Percentiles rank a stretch among this genome's conserved stretches.
These are phyloP conservation scores for Gastrophysa polygoni DNA, from an alignment of 2,888 invertebrate species.

Conservation along the genomic window DNA sequence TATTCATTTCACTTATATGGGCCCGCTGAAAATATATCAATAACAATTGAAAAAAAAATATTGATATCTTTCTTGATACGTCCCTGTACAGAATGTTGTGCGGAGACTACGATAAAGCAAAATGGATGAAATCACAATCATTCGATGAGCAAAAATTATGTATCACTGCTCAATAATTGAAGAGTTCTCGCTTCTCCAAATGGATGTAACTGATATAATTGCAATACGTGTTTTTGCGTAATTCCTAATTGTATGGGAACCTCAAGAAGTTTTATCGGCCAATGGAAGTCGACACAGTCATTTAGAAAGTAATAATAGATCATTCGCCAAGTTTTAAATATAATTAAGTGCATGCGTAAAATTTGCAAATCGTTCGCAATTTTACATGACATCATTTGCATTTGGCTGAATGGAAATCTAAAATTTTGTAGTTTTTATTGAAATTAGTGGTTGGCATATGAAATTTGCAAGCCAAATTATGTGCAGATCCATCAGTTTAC, in stretches of 20 bases:
- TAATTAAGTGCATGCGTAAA: conserved; percentile 53
- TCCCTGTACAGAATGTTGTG: conserved; percentile 19
- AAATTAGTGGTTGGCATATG: conserved; percentile 44
- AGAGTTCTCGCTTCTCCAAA: conserved; percentile 38
- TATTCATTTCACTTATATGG: too few species aligned
- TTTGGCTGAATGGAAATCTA: conserved; percentile 51
- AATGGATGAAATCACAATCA: conserved; percentile 38
- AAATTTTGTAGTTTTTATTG: conserved; percentile 48
- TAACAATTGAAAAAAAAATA: too few species aligned
- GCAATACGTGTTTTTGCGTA: conserved; percentile 44
- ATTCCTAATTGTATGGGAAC: conserved; percentile 47
- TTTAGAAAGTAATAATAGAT: conserved; percentile 53
- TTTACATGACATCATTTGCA: conserved; percentile 52
- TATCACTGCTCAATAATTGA: conserved; percentile 45
- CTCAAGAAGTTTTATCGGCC: conserved; percentile 42
- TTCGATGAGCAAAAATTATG: conserved; percentile 43
- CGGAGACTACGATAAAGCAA: conserved; percentile 30
- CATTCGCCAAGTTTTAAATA: conserved; percentile 50
- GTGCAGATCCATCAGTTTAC: conserved; percentile 38
- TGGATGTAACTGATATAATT: conserved; percentile 46
- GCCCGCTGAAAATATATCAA: too few species aligned
- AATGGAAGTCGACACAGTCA: conserved; percentile 47
- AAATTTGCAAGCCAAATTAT: conserved; percentile 52
- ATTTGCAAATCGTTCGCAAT: conserved; percentile 53
- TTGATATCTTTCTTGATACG: too few species aligned